Evolutionary conservation across 2,113 vertebrate species (phyloP).

Genomic region (Irena cyanogastra): DNA sequence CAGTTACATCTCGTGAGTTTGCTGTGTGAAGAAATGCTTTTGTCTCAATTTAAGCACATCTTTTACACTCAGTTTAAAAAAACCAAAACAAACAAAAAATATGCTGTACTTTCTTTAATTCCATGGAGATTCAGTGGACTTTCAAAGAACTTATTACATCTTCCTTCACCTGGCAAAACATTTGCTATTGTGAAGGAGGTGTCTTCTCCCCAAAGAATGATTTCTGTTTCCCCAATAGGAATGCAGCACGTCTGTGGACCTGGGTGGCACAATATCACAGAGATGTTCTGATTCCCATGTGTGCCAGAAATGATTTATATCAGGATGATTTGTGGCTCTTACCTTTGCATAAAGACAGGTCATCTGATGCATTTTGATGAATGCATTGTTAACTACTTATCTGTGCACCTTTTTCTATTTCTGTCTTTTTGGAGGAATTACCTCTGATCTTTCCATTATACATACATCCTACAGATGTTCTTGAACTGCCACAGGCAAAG

Average conservation of each 20-base stretch:
- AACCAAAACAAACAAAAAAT: not conserved
- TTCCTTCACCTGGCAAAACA: not conserved
- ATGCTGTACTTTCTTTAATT: not conserved
- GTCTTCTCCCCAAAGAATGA: not conserved
- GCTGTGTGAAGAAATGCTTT: not conserved
- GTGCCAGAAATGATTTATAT: not conserved
- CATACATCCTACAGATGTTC: not conserved
- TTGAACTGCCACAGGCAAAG: not conserved
- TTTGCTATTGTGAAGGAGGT: not conserved
- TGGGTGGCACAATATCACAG: not conserved
- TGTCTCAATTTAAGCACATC: not conserved
- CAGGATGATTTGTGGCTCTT: not conserved
- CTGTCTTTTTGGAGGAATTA: not conserved
- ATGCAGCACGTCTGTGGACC: not conserved
- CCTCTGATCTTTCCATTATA: not conserved
- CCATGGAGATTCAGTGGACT: not conserved
- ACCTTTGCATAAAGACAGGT: not conserved
- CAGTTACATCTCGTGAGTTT: not conserved
- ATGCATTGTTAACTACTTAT: not conserved
- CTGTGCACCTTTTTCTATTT: not conserved
- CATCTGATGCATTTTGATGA: not conserved
- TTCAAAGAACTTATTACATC: not conserved
- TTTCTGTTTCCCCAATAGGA: not conserved
- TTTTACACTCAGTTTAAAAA: not conserved
- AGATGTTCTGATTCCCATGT: not conserved